Evolutionary conservation across 1,140 invertebrate genomes (phyloP).

Genomic region (Neodiprion pinetum): DNA sequence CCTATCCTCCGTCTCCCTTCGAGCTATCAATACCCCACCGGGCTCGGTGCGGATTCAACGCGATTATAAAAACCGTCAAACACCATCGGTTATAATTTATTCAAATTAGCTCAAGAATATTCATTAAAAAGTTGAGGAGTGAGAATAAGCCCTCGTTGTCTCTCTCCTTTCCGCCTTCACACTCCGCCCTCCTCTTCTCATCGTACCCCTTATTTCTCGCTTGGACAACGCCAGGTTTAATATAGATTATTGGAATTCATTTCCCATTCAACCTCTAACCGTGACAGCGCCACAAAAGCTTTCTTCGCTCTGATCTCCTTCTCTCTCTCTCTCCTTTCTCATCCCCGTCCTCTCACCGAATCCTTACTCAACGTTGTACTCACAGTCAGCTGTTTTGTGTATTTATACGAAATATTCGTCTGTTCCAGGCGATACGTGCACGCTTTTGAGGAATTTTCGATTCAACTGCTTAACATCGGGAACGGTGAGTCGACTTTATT

Average conservation of each 20-base stretch:
- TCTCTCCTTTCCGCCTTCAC: conserved; percentile 26
- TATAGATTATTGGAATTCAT: conserved; percentile 16
- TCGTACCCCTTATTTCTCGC: not conserved
- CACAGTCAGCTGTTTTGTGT: not conserved
- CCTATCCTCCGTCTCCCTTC: conserved; percentile 27
- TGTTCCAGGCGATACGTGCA: no score
- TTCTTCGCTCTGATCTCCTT: not conserved
- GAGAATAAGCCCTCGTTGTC: conserved; percentile 13
- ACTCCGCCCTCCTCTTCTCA: conserved; percentile 6
- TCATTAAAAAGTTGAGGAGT: conserved; percentile 51
- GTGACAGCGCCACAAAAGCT: not conserved
- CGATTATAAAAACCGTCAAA: conserved; percentile 42
- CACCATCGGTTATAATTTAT: conserved; percentile 55
- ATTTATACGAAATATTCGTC: not conserved
- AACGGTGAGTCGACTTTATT: no score
- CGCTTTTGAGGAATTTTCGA: no score
- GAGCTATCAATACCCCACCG: conserved; percentile 39
- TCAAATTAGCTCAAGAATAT: conserved; percentile 53
- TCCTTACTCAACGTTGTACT: not conserved
- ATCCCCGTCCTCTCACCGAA: not conserved
- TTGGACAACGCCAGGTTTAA: not conserved
- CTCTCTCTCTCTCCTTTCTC: no score
- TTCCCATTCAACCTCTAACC: conserved; percentile 8
- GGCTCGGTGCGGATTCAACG: not conserved
- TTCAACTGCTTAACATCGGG: no score